Percentiles rank a stretch among this genome's conserved stretches.
phyloP scores from a whole-genome alignment of 30 jellyfish, hydroid and myxozoan species.

The Rhopilema esculentum region DNA sequence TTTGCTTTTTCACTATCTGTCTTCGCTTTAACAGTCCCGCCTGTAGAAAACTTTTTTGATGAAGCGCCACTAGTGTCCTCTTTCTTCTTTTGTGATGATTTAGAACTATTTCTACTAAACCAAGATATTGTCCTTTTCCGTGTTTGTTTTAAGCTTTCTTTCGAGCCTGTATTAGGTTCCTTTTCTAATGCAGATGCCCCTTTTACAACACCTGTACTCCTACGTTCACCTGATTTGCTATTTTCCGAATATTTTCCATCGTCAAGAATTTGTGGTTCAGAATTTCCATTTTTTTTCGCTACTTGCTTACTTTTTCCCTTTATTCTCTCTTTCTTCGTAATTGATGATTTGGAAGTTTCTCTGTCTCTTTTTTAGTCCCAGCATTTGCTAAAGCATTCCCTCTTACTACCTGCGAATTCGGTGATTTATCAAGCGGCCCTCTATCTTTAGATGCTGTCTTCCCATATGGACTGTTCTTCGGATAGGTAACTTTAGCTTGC shows the following conservation, averaged over 20 bases:
- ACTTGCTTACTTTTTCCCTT: not conserved
- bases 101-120: not conserved
- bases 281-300: not conserved
- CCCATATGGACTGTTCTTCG: constrained; percentile 60
- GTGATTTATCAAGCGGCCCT: not conserved
- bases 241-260: not conserved
- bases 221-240: not conserved
- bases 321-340: too few species aligned
- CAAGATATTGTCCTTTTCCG: not conserved
- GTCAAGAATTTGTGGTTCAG: not conserved
- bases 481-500: constrained; percentile 54
- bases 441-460: not conserved
- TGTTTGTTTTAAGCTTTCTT: not conserved
- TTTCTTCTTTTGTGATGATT: not conserved
- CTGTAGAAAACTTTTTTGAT: not conserved
- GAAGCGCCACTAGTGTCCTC: not conserved
- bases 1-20: not conserved
- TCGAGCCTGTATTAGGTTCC: not conserved
- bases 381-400: not conserved
- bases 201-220: not conserved
- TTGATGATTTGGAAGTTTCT: too few species aligned
- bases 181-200: not conserved
- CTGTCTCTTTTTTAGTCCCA: not conserved
- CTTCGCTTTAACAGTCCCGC: not conserved
- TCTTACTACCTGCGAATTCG: too few species aligned